phyloP scores from a whole-genome alignment of 2,113 vertebrate genomes.

The Myocastor coypus region DNA sequence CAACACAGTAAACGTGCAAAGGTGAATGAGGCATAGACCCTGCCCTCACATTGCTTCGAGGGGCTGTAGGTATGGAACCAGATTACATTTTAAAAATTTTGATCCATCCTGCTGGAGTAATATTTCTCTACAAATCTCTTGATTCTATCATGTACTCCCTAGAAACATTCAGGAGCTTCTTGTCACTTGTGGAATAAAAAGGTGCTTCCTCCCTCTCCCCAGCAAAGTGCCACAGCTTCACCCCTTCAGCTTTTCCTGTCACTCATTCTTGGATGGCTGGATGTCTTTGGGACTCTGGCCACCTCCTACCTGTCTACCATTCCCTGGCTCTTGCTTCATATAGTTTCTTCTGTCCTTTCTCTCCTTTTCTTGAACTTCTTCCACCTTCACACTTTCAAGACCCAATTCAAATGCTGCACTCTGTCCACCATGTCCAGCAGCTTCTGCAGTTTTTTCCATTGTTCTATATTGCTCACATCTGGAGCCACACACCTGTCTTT shows the following conservation, averaged over 20 bases:
- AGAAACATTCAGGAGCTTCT: neutral
- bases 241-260: neutral
- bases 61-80: neutral
- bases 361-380: neutral
- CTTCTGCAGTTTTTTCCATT: neutral
- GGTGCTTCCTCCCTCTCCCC: neutral
- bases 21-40: neutral
- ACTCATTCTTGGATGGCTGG: neutral
- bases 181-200: neutral
- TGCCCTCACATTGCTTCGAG: neutral
- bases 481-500: neutral
- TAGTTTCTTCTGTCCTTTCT: neutral
- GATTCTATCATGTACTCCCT: neutral
- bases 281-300: neutral
- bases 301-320: neutral
- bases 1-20: neutral
- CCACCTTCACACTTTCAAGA: neutral
- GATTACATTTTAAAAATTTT: slow-evolving; percentile 10
- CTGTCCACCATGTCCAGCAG: neutral
- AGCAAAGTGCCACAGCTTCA: neutral
- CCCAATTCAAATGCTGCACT: neutral
- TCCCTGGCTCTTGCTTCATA: neutral
- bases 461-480: neutral
- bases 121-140: slow-evolving; percentile 26
- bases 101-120: neutral